Conservation (phyloP, 2,113 vertebrate genomes). For the Murina feae region DNA sequence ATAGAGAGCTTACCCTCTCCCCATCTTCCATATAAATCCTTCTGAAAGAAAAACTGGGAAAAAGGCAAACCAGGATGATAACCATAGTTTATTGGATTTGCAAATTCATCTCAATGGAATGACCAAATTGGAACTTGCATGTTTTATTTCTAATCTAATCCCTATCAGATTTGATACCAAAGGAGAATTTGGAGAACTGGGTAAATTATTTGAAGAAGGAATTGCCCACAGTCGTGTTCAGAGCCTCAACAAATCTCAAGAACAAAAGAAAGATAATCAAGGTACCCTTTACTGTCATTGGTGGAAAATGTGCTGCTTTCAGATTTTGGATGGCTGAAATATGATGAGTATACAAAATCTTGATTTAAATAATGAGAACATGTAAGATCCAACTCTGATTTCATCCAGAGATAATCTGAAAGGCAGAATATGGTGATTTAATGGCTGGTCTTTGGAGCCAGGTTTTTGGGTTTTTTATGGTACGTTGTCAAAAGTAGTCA, state of each 20-base stretch:
- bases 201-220: conserved; percentile 87
- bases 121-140: background rate
- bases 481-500: background rate
- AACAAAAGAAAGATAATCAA: conserved; percentile 82
- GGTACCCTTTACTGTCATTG: background rate
- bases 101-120: background rate
- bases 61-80: background rate
- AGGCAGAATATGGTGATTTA: background rate
- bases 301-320: background rate
- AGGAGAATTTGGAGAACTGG: conserved; percentile 89
- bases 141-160: background rate
- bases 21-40: background rate
- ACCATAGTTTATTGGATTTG: background rate
- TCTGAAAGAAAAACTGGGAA: background rate
- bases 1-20: background rate
- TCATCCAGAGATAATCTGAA: conserved; percentile 46
- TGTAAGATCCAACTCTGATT: conserved; percentile 76
- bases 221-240: conserved; percentile 91
- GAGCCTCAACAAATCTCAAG: conserved; percentile 83
- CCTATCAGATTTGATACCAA: conserved; percentile 91
- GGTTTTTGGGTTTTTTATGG: background rate
- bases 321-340: conserved; percentile 29
- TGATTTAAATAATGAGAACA: conserved; percentile 68
- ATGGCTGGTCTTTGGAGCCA: background rate
- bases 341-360: conserved; percentile 42